Conservation (phyloP, 2,113 vertebrate species). For the Peromyscus leucopus region DNA sequence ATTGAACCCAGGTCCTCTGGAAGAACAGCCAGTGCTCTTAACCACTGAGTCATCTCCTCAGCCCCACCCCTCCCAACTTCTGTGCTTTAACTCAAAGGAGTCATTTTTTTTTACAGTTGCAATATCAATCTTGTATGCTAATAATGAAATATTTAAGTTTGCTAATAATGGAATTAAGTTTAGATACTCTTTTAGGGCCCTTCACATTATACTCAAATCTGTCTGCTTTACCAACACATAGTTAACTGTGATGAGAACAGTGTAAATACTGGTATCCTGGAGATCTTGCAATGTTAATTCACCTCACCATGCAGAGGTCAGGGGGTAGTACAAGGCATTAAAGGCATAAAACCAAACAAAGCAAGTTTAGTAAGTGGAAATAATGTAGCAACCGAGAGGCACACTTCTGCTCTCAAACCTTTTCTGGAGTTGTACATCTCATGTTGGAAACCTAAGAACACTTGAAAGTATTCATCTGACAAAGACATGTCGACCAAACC, state of each 20-base stretch:
- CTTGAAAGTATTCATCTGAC: neutral
- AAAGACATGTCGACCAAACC: neutral
- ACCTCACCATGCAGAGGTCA: neutral
- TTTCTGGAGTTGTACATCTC: neutral
- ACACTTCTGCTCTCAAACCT: neutral
- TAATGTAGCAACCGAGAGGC: conserved; percentile 41
- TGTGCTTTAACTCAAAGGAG: conserved; percentile 1
- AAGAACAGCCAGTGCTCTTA: neutral
- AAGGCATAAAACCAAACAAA: conserved; percentile 52
- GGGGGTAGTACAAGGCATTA: neutral
- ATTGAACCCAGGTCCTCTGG: neutral
- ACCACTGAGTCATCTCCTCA: neutral
- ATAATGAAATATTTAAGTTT: conserved; percentile 39
- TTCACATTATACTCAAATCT: neutral
- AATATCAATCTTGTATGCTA: neutral
- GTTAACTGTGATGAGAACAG: neutral
- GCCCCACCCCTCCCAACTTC: neutral
- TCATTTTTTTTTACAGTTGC: conserved; percentile 4
- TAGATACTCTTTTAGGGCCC: neutral
- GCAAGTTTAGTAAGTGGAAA: conserved; percentile 52
- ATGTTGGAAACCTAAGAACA: conserved; percentile 22
- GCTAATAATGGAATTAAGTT: conserved; percentile 48
- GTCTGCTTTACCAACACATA: neutral
- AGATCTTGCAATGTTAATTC: conserved; percentile 50
- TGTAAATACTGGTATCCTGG: conserved; percentile 55